phyloP scores from a whole-genome alignment of 1,140 invertebrate species.

The Drosophila nasuta region DNA sequence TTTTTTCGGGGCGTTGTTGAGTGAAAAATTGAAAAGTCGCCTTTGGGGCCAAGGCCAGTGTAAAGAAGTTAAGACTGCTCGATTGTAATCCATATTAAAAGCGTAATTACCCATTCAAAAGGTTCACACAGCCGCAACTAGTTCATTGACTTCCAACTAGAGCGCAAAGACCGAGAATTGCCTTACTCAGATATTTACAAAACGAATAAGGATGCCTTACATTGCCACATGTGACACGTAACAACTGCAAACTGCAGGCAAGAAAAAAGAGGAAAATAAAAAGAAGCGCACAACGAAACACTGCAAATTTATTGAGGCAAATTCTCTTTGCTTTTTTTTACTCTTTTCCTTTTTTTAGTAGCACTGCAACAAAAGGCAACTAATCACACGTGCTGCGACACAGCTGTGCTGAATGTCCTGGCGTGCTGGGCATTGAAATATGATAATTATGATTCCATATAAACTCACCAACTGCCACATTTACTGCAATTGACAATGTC shows the following conservation, averaged over 20 bases:
- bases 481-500: neutral
- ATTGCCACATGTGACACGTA: conserved; percentile 38
- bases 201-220: neutral
- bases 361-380: conserved; percentile 7
- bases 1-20: conserved; percentile 29
- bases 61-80: conserved; percentile 3
- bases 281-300: neutral
- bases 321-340: neutral
- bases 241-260: conserved; percentile 45
- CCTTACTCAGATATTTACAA: conserved; percentile 9
- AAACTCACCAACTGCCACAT: neutral
- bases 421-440: conserved; percentile 31
- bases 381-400: conserved; percentile 11
- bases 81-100: conserved; percentile 31
- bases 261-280: conserved; percentile 19
- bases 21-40: conserved; percentile 47
- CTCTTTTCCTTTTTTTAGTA: neutral
- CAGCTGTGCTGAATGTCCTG: neutral
- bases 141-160: conserved; percentile 33
- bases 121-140: neutral
- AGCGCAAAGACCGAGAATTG: conserved; percentile 11
- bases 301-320: conserved; percentile 11
- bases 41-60: conserved; percentile 25
- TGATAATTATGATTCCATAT: conserved; percentile 14
- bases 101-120: conserved; percentile 19